Conservation (phyloP, 2,113 vertebrate species). For the Pluvialis apricaria region DNA sequence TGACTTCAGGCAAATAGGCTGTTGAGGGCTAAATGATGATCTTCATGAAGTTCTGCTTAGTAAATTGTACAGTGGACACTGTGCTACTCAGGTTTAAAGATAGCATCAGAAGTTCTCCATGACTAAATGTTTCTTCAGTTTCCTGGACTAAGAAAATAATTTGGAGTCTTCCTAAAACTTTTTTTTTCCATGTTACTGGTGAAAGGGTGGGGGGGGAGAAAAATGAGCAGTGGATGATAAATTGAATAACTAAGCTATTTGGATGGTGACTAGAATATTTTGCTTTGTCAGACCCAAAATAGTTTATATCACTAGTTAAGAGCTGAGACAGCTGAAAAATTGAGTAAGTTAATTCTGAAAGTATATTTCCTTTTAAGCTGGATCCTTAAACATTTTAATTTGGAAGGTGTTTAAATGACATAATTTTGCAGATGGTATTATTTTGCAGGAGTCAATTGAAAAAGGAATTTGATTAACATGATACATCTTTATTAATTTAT, state of each 20-base stretch:
- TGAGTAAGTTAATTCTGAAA: background rate
- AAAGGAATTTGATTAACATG: background rate
- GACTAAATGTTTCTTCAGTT: background rate
- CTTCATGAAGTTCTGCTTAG: background rate
- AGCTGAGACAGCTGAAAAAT: background rate
- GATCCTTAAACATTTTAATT: background rate
- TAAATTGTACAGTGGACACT: background rate
- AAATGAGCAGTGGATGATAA: background rate
- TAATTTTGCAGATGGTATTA: background rate
- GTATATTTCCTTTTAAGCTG: background rate
- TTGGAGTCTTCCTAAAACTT: background rate
- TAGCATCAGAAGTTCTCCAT: background rate
- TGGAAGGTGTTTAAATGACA: background rate
- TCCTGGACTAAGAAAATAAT: background rate
- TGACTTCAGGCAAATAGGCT: background rate
- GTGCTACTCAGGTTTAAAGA: background rate
- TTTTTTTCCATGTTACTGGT: background rate
- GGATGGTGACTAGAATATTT: background rate
- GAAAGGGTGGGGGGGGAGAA: background rate
- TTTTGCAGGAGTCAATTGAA: background rate
- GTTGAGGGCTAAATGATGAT: background rate
- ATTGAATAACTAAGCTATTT: background rate
- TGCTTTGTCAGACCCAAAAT: background rate
- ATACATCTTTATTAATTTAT: background rate
- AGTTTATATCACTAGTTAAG: background rate